Conservation (phyloP, 2,113 vertebrate genomes). For the Odocoileus virginianus region DNA sequence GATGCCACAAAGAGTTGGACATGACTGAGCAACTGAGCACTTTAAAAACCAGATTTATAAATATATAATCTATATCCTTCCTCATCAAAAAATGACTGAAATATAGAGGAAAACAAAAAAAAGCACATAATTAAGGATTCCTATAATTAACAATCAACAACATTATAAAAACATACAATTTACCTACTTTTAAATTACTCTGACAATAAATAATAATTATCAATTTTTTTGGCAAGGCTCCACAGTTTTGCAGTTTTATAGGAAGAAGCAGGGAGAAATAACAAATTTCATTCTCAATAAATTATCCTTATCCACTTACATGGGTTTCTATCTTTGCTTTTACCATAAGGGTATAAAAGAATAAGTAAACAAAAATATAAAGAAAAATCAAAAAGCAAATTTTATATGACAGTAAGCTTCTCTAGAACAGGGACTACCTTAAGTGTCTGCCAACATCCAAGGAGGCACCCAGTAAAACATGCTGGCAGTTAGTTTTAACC, state of each 20-base stretch:
- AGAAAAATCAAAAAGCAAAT: background rate
- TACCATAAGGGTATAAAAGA: slow-evolving; percentile 7
- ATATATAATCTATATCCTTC: background rate
- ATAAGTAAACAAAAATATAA: background rate
- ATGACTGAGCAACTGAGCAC: background rate
- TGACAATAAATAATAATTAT: background rate
- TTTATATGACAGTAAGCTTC: background rate
- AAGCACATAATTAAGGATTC: background rate
- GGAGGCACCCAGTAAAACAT: background rate
- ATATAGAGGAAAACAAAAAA: background rate
- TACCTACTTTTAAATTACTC: background rate
- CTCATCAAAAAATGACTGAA: background rate
- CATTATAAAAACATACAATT: background rate
- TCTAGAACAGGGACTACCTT: background rate
- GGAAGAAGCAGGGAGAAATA: background rate
- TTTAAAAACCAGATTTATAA: slow-evolving; percentile 15
- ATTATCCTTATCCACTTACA: background rate
- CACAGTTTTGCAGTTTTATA: background rate
- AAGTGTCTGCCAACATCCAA: background rate
- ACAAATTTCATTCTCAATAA: background rate
- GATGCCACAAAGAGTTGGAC: background rate
- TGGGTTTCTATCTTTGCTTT: background rate
- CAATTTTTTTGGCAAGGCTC: background rate
- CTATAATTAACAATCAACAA: background rate
- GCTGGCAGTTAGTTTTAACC: background rate